These are phyloP conservation scores for Ammodytes dubius DNA, from an alignment of 2,113 vertebrate genomes.

Conservation along the genomic window DNA sequence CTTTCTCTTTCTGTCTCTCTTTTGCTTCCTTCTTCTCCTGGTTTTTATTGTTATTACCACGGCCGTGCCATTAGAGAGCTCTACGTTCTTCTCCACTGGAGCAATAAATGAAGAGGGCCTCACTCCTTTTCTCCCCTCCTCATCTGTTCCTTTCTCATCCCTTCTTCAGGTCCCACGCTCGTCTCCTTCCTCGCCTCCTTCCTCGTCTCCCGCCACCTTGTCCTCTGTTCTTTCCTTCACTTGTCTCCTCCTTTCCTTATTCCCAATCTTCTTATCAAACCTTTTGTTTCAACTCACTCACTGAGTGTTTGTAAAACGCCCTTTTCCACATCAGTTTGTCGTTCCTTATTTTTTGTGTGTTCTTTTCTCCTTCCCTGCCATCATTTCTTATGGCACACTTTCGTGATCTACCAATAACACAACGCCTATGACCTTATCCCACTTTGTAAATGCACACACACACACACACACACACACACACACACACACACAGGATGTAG, in stretches of 20 bases:
- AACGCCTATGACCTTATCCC: conserved; percentile 25
- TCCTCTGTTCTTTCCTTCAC: conserved; percentile 2
- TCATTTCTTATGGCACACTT: conserved; percentile 7
- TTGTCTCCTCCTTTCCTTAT: not conserved
- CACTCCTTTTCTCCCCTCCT: conserved; percentile 78
- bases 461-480: conserved; percentile 9
- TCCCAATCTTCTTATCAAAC: not conserved
- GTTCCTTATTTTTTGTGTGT: not conserved
- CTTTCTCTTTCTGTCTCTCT: conserved; percentile 65
- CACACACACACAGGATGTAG: conserved; percentile 79
- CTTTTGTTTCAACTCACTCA: not conserved
- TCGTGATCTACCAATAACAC: conserved; percentile 1
- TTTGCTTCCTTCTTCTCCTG: conserved; percentile 71
- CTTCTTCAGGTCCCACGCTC: conserved; percentile 57
- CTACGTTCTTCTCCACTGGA: conserved; percentile 99
- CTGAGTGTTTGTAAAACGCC: not conserved
- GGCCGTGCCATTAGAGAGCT: conserved; percentile 97
- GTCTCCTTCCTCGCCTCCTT: conserved; percentile 19
- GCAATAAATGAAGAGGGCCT: conserved; percentile 99
- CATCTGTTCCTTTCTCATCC: conserved; percentile 70
- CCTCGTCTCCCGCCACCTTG: conserved; percentile 47
- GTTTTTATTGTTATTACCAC: conserved; percentile 96
- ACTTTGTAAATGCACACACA: conserved; percentile 38
- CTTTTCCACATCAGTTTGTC: not conserved
- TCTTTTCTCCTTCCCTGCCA: conserved; percentile 8